Percentiles rank a stretch among this genome's conserved stretches.
Conservation (phyloP, 2,113 vertebrate genomes). For the Hippocampus zosterae region DNA sequence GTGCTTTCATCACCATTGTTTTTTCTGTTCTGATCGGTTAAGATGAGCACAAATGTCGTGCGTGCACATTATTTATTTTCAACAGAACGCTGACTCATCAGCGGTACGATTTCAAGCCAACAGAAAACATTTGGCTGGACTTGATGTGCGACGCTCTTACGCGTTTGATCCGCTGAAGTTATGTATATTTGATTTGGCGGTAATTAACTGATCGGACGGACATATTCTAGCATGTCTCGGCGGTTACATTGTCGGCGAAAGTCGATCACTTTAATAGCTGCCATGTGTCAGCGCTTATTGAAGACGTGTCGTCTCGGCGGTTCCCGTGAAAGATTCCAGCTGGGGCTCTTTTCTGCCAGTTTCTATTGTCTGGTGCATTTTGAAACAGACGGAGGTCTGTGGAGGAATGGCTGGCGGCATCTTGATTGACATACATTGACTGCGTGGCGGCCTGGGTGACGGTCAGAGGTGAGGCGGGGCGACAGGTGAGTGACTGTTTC, state of each 20-base stretch:
- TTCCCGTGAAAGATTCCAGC: constrained; percentile 63
- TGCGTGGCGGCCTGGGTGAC: neutral
- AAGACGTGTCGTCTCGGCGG: constrained; percentile 50
- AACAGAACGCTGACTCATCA: neutral
- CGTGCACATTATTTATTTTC: neutral
- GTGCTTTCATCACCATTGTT: too few species aligned
- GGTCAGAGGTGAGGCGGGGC: constrained; percentile 34
- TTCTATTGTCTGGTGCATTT: constrained; percentile 59
- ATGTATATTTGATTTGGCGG: constrained; percentile 36
- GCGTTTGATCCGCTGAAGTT: constrained; percentile 8
- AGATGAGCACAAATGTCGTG: neutral
- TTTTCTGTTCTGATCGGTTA: neutral
- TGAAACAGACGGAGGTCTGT: constrained; percentile 33
- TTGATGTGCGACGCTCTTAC: neutral
- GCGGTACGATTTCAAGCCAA: neutral
- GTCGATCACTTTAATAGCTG: constrained; percentile 51
- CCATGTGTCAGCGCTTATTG: constrained; percentile 56
- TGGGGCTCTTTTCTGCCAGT: constrained; percentile 63
- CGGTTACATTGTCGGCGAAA: constrained; percentile 19
- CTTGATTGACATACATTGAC: constrained; percentile 41
- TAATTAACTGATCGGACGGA: constrained; percentile 32
- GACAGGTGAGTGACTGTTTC: constrained; percentile 49
- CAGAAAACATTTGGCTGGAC: neutral
- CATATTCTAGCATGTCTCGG: constrained; percentile 17
- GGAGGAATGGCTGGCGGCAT: constrained; percentile 18